A percentile compares a stretch with the other conserved stretches of the same genome.
Evolutionary conservation across 92 coral and sea anemone species (phyloP).

Genomic region (Phenganax stokvisi): DNA sequence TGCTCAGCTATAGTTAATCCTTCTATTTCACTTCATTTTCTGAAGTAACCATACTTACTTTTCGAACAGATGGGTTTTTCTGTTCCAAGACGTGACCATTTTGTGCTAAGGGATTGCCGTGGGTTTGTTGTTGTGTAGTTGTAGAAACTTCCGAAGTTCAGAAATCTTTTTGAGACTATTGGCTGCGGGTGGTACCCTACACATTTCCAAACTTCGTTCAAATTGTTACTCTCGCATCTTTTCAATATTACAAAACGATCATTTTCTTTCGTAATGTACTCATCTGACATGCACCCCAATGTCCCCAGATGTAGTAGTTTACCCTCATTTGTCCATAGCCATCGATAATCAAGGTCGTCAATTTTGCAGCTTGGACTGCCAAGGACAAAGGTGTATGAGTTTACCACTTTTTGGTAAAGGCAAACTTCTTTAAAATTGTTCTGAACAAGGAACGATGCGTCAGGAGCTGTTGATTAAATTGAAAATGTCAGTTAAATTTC

Average conservation of each 20-base stretch:
- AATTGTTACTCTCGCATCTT: neutral
- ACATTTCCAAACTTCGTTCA: slow-evolving; percentile 4
- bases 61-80: neutral
- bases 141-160: neutral
- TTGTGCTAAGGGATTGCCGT: neutral
- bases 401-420: neutral
- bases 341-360: neutral
- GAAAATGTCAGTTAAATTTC: neutral
- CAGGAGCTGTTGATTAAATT: neutral
- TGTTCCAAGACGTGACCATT: neutral
- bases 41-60: neutral
- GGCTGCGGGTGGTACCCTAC: neutral
- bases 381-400: neutral
- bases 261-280: neutral
- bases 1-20: neutral
- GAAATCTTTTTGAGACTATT: neutral
- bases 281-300: neutral
- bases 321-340: slow-evolving; percentile 7
- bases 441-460: neutral
- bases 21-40: neutral
- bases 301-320: neutral
- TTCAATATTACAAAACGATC: neutral
- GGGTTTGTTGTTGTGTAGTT: neutral
- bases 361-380: neutral
- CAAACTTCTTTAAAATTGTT: neutral